Percentiles rank a stretch among this genome's conserved stretches.
phyloP scores from a whole-genome alignment of 2,797 vertebrate genomes.

The Strix occidentalis region DNA sequence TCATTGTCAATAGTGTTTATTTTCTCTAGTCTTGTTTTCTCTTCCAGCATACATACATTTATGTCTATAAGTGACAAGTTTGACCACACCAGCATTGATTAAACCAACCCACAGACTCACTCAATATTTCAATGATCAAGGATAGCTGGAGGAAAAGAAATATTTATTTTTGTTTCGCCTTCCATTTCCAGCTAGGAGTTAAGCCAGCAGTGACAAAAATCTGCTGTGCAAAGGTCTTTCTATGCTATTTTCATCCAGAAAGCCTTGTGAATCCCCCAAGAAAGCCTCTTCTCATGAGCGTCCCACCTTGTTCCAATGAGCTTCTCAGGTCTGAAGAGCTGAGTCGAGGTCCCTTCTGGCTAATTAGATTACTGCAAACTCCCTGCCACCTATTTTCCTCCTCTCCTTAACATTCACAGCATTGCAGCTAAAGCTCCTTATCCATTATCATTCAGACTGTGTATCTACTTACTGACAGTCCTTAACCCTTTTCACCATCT shows the following conservation, averaged over 20 bases:
- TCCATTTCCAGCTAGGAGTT: background rate
- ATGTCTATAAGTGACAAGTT: background rate
- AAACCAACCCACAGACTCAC: constrained; percentile 5
- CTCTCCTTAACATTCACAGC: background rate
- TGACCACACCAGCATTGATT: constrained; percentile 31
- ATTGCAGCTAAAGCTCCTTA: background rate
- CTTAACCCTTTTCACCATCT: background rate
- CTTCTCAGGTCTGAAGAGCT: background rate
- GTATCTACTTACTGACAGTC: background rate
- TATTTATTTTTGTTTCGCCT: background rate
- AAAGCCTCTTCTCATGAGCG: background rate
- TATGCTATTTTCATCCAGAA: background rate
- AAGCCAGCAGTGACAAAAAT: background rate
- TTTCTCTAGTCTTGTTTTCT: constrained; percentile 25
- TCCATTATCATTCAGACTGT: background rate
- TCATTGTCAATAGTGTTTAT: background rate
- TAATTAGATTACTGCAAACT: background rate
- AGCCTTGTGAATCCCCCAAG: background rate
- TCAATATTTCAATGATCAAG: constrained; percentile 14
- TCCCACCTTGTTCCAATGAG: background rate
- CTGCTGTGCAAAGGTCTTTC: background rate
- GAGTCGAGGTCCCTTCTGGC: background rate
- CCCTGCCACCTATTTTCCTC: background rate
- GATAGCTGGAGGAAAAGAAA: background rate
- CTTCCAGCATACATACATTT: background rate